A percentile compares a stretch with the other conserved stretches of the same genome.
These are phyloP conservation scores for Apocheima hispidaria DNA, from an alignment of 2,888 invertebrate species.

Conservation along the genomic window DNA sequence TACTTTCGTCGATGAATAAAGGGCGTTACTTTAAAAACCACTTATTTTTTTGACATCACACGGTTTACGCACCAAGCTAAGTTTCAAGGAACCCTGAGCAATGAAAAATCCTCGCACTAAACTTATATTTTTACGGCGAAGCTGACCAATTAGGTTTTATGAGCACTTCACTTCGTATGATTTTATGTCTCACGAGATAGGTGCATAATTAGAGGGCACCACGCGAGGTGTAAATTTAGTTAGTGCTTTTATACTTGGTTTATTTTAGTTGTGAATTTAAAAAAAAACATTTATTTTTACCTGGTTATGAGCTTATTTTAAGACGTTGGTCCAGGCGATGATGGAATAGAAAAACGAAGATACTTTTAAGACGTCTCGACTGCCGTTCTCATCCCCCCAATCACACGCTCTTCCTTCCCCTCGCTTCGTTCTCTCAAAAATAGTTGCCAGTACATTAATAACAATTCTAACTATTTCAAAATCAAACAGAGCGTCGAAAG, in stretches of 20 bases:
- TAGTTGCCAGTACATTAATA: too few relatives aligned
- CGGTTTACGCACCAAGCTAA: neutral
- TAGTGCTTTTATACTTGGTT: constrained; percentile 6
- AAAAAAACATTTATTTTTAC: neutral
- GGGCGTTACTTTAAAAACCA: neutral
- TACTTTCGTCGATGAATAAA: too few relatives aligned
- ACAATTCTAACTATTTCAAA: too few relatives aligned
- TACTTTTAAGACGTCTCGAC: too few relatives aligned
- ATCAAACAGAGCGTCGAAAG: too few relatives aligned
- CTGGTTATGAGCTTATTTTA: neutral
- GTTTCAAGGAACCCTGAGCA: constrained; percentile 16
- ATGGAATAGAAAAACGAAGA: too few relatives aligned
- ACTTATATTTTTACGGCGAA: constrained; percentile 27
- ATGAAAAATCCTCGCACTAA: constrained; percentile 24
- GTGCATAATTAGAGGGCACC: constrained; percentile 16
- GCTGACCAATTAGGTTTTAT: constrained; percentile 30
- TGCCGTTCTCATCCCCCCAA: too few relatives aligned
- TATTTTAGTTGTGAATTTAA: neutral
- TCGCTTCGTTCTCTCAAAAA: too few relatives aligned
- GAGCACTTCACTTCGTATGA: constrained; percentile 26
- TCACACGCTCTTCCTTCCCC: too few relatives aligned
- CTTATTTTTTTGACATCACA: neutral
- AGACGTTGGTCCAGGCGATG: too few relatives aligned
- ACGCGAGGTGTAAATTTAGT: constrained; percentile 24
- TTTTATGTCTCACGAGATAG: constrained; percentile 23